phyloP scores from a whole-genome alignment of 2,888 invertebrate genomes.

The Yponomeuta sedellus region DNA sequence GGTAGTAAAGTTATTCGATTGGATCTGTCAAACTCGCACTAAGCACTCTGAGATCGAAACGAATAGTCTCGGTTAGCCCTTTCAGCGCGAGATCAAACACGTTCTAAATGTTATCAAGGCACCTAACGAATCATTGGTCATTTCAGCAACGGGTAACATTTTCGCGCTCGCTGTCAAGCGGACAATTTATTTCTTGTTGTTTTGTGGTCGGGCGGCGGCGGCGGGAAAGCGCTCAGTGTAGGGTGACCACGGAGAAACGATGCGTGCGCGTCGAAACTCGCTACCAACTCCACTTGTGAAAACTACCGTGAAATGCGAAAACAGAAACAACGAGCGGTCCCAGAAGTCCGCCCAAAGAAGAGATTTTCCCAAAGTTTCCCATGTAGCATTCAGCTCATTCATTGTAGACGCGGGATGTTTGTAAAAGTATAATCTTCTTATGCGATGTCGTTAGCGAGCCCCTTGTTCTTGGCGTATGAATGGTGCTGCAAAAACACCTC shows the following conservation, averaged over 20 bases:
- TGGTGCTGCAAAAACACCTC: conserved; percentile 3
- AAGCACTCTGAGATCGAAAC: too few relatives aligned
- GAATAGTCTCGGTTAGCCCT: too few relatives aligned
- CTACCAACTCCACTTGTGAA: not conserved
- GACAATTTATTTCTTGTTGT: not conserved
- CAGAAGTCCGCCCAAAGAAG: not conserved
- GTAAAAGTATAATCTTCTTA: not conserved
- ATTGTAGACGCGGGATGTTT: not conserved
- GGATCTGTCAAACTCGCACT: too few relatives aligned
- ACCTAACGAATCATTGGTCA: not conserved
- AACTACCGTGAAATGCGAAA: not conserved
- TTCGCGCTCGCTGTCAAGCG: not conserved
- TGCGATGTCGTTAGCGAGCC: conserved; percentile 2
- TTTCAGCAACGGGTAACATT: too few relatives aligned
- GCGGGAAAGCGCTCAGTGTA: not conserved
- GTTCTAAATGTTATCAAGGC: too few relatives aligned
- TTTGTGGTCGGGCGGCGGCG: not conserved
- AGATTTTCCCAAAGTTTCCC: not conserved
- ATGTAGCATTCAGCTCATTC: not conserved
- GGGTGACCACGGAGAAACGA: not conserved
- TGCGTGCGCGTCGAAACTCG: not conserved
- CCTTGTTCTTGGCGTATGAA: conserved; percentile 3
- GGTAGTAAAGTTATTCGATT: too few relatives aligned
- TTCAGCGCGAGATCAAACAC: too few relatives aligned
- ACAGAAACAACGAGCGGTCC: not conserved